Evolutionary conservation across 2,888 invertebrate genomes (phyloP).

Genomic region (Cataglyphis livida): DNA sequence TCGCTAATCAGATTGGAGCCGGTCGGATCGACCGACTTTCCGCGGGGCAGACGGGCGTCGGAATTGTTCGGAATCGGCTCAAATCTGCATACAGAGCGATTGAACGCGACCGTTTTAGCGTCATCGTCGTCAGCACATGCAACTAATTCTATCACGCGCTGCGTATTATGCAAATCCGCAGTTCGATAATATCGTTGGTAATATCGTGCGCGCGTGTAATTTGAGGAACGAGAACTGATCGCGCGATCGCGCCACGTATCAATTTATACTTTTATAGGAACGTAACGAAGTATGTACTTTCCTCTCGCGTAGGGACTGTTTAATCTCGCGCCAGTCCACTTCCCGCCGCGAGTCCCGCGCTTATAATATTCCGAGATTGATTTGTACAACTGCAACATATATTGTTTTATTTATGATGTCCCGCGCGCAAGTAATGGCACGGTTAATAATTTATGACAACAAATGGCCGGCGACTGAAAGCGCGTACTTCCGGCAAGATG

Average conservation of each 20-base stretch:
- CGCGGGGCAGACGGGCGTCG: not conserved
- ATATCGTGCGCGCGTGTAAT: slow-evolving; percentile 12
- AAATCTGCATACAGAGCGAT: slow-evolving; percentile 45
- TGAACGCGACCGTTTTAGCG: slow-evolving; percentile 2
- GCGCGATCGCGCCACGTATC: slow-evolving; percentile 42
- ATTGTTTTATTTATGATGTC: slow-evolving; percentile 47
- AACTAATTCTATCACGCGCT: slow-evolving; percentile 58
- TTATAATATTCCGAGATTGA: slow-evolving; percentile 39
- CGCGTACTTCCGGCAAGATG: slow-evolving; percentile 72
- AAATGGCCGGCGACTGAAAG: slow-evolving; percentile 56
- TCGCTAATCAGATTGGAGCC: slow-evolving; percentile 47
- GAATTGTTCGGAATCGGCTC: slow-evolving; percentile 1
- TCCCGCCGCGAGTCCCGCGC: not conserved
- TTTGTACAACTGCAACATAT: slow-evolving; percentile 42
- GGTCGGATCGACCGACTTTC: slow-evolving; percentile 49
- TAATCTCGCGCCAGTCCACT: not conserved
- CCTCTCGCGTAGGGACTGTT: not conserved
- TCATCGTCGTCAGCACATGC: slow-evolving; percentile 47
- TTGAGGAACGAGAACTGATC: slow-evolving; percentile 46
- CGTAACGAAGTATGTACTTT: slow-evolving; percentile 19
- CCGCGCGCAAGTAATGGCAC: slow-evolving; percentile 41
- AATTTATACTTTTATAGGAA: slow-evolving; percentile 23
- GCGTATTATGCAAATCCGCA: slow-evolving; percentile 66
- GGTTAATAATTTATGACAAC: slow-evolving; percentile 53
- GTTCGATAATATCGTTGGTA: slow-evolving; percentile 42